Conservation (phyloP, 2,797 vertebrate species). For the Zenarchopterus dispar region DNA sequence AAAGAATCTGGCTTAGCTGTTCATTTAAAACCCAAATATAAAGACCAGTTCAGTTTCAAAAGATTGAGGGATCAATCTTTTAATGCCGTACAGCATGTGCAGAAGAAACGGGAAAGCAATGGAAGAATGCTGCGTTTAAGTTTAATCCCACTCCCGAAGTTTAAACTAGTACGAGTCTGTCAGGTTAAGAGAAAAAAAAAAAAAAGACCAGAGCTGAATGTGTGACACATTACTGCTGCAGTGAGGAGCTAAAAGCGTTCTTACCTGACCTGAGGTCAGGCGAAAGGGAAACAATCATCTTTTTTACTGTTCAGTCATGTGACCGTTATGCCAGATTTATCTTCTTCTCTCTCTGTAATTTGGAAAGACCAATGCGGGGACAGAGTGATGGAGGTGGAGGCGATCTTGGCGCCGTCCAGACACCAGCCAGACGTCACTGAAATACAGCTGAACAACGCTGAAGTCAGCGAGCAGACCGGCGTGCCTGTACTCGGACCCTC, state of each 20-base stretch:
- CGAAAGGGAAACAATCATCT: neutral
- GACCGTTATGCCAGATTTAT: neutral
- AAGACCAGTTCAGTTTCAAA: slow-evolving; percentile 29
- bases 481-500: slow-evolving; percentile 7
- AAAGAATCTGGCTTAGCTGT: too few relatives aligned
- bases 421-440: neutral
- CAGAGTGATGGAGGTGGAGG: neutral
- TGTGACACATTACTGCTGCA: slow-evolving; percentile 45
- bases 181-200: slow-evolving; percentile 4
- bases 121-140: slow-evolving; percentile 12
- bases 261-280: neutral
- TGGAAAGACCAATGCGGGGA: too few relatives aligned
- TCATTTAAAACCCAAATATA: neutral
- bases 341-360: neutral
- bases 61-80: slow-evolving; percentile 17
- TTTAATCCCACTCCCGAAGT: neutral
- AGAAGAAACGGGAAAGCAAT: neutral
- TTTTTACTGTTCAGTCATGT: neutral
- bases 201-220: slow-evolving; percentile 17
- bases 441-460: too few relatives aligned
- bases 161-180: neutral
- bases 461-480: neutral
- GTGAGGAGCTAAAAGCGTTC: slow-evolving; percentile 36
- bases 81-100: too few relatives aligned
- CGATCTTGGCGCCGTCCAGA: neutral